phyloP scores from a whole-genome alignment of 1,140 invertebrate species.

The Gerris buenoi region DNA sequence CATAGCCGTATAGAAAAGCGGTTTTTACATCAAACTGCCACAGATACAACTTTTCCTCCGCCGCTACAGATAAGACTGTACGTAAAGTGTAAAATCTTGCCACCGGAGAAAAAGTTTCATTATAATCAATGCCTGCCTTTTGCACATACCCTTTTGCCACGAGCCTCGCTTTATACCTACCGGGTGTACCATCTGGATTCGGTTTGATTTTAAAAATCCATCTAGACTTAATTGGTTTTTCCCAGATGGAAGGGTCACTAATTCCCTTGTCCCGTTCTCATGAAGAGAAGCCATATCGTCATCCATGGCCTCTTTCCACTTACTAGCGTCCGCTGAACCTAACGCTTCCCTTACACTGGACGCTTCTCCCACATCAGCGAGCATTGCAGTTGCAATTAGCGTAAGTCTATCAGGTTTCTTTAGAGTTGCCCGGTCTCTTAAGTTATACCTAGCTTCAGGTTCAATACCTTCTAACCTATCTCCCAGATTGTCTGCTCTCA shows the following conservation, averaged over 20 bases:
- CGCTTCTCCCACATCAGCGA: neutral
- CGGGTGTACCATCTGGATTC: too few species aligned
- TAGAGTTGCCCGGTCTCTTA: too few species aligned
- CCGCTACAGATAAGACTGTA: neutral
- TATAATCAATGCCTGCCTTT: too few species aligned
- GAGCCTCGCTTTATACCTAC: too few species aligned
- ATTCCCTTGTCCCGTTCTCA: neutral
- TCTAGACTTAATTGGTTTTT: neutral
- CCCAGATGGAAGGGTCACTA: neutral
- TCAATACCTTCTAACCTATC: too few species aligned
- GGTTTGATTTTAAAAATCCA: neutral
- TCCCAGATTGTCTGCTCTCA: neutral
- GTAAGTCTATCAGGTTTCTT: too few species aligned
- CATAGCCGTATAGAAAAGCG: slow-evolving; percentile 21
- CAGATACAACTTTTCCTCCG: neutral
- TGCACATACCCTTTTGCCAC: too few species aligned
- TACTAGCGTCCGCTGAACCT: neutral
- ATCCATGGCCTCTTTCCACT: neutral
- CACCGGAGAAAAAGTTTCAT: slow-evolving; percentile 4
- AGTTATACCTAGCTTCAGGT: too few species aligned
- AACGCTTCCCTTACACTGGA: neutral
- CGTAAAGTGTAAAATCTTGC: neutral
- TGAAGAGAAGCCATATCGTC: neutral
- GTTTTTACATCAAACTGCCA: slow-evolving; percentile 4
- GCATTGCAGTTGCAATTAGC: neutral